Evolutionary conservation across 2,888 invertebrate species (phyloP).

Genomic region (Polymixis lichenea): DNA sequence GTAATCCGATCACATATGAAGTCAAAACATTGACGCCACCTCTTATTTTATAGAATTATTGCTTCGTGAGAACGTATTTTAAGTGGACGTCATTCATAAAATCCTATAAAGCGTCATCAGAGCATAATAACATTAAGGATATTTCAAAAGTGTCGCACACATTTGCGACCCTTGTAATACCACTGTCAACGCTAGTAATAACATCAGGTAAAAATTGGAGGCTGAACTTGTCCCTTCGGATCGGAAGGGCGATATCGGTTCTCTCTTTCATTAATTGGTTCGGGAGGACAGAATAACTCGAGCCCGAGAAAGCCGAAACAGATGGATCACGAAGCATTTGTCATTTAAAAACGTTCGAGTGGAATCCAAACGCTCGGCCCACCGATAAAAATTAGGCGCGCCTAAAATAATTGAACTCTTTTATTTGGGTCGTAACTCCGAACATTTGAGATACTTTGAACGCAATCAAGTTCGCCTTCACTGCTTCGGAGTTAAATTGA

Average conservation of each 20-base stretch:
- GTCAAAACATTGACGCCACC: conserved; percentile 53
- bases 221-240: conserved; percentile 80
- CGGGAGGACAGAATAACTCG: conserved; percentile 73
- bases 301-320: conserved; percentile 73
- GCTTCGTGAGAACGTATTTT: conserved; percentile 60
- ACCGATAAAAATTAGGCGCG: conserved; percentile 81
- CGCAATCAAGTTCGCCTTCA: conserved; percentile 80
- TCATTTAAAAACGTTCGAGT: conserved; percentile 80
- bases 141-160: conserved; percentile 79
- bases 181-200: conserved; percentile 86
- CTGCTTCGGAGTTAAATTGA: conserved; percentile 82
- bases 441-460: conserved; percentile 77
- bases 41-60: conserved; percentile 66
- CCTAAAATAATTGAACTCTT: conserved; percentile 82
- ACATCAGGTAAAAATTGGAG: conserved; percentile 88
- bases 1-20: conserved; percentile 42
- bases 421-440: conserved; percentile 77
- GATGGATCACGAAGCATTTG: conserved; percentile 81
- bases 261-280: conserved; percentile 86
- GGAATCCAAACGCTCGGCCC: conserved; percentile 74
- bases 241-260: conserved; percentile 79
- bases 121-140: conserved; percentile 75
- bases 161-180: conserved; percentile 83
- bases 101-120: conserved; percentile 73
- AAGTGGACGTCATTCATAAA: conserved; percentile 66